phyloP scores from a whole-genome alignment of 1,140 invertebrate genomes.

The Drosophila hydei region DNA sequence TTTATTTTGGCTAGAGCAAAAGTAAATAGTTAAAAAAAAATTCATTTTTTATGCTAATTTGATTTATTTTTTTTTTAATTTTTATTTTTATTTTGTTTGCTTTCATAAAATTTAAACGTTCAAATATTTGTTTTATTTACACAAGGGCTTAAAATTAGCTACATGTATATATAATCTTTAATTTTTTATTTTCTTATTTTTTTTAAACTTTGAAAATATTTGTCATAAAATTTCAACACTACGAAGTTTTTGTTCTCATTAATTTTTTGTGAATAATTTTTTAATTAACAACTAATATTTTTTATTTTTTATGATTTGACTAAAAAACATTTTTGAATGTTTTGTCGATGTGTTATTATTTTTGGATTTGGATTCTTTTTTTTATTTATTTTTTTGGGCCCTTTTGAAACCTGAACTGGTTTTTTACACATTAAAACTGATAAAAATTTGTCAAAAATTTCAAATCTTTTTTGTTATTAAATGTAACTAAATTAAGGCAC shows the following conservation, averaged over 20 bases:
- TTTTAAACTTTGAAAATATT: slow-evolving; percentile 43
- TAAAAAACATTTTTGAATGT: slow-evolving; percentile 77
- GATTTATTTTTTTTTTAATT: slow-evolving; percentile 24
- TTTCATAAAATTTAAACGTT: slow-evolving; percentile 73
- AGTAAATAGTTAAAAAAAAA: no score
- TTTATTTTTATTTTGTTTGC: slow-evolving; percentile 54
- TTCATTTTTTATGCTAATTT: neutral
- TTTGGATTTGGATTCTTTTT: slow-evolving; percentile 49
- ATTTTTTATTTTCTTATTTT: slow-evolving; percentile 13
- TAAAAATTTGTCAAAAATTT: slow-evolving; percentile 41
- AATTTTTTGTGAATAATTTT: slow-evolving; percentile 42
- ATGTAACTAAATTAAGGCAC: slow-evolving; percentile 76
- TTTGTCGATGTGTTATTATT: slow-evolving; percentile 69
- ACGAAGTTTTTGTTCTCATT: slow-evolving; percentile 27
- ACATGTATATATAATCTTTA: slow-evolving; percentile 42
- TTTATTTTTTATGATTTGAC: slow-evolving; percentile 25
- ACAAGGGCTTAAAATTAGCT: slow-evolving; percentile 62
- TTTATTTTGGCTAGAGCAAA: no score
- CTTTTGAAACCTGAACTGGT: slow-evolving; percentile 79
- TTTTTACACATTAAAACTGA: slow-evolving; percentile 54
- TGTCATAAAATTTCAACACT: slow-evolving; percentile 53
- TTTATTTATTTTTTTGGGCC: slow-evolving; percentile 65
- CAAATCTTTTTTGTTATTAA: slow-evolving; percentile 6
- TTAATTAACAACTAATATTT: slow-evolving; percentile 58
- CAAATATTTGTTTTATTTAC: slow-evolving; percentile 69